Evolutionary conservation across 2,113 vertebrate species (phyloP).

Genomic region (Ptilonorhynchus violaceus): DNA sequence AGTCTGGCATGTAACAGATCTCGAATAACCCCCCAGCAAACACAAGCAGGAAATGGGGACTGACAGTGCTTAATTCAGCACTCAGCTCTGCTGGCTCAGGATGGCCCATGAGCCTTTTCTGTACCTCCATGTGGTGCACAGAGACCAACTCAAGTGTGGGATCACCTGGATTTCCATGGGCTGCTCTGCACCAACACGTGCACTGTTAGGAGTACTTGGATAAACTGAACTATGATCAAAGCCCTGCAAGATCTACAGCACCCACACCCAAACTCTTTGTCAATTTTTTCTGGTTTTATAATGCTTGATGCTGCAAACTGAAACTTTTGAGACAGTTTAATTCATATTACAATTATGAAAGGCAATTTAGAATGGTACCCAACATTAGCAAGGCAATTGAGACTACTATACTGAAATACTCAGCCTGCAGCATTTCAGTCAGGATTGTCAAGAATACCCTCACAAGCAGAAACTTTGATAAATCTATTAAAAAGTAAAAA

Average conservation of each 20-base stretch:
- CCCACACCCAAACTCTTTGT: background rate
- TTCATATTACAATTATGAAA: background rate
- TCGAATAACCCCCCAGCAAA: background rate
- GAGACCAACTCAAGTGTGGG: background rate
- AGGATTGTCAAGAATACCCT: background rate
- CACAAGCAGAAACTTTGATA: background rate
- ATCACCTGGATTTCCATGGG: background rate
- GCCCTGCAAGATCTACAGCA: background rate
- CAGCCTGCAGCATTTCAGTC: background rate
- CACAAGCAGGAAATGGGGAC: background rate
- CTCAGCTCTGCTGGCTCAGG: background rate
- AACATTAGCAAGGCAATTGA: background rate
- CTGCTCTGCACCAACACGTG: accelerated
- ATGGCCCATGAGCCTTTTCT: background rate
- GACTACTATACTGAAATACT: background rate
- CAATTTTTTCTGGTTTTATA: background rate
- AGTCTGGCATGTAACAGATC: background rate
- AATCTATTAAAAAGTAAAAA: background rate
- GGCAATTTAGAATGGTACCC: background rate
- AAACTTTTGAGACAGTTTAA: background rate
- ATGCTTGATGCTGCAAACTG: background rate
- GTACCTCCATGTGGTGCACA: accelerated
- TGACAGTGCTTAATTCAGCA: background rate
- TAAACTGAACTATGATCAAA: background rate
- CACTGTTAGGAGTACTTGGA: background rate